Base-by-base conservation (phyloP, 2,888 invertebrate genomes). In the Microplitis deprimator region DNA sequence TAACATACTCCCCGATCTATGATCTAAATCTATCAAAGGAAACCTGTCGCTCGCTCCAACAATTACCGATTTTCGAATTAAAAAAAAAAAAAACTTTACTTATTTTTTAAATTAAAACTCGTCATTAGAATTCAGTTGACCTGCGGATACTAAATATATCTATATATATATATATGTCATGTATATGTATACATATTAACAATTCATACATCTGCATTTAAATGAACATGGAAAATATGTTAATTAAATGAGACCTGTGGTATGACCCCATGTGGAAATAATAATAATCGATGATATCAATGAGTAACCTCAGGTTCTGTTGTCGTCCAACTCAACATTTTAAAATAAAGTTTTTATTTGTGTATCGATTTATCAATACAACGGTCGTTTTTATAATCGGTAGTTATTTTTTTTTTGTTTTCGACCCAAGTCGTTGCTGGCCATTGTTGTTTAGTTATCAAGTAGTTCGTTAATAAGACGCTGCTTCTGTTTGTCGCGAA, bases 171-270 rank as follows among this genome's bases (percentile, higher is more conserved):
- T 13, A 10, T 7, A 50, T 10, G 7, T 50, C n/a, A n/a, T n/a
- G n/a, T n/a, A n/a, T 13, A 50, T 7, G 6, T 13, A 50, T 13
- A 13, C 13, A 13, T 50, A 50, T 50, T 50, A 50, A 81, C 81
- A 79, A 81, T 85, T 84, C 85, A 88, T 88, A 88, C 84, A 89
- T 89, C 88, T 86, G 84, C 89, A 89, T 89, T 86, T 29, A 29
- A 82, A 88, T 89, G 86, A 88, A 83, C 87, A 89, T 88, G 78
- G 78, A 81, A 82, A 86, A 65, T 65, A 87, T 86, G 88, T 82
- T 86, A 88, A 88, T 50, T 50, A 13, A 87, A 85, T 80, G 91
- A 92, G 84, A 91, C 91, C 81, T 90, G 85, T 62, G 74, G 68
- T 81, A 29, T 29, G 86, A 89, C 86, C 86, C 79, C 79, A 69